Evolutionary conservation across 1,140 invertebrate species (phyloP).

Genomic region (Helicoverpa armigera): DNA sequence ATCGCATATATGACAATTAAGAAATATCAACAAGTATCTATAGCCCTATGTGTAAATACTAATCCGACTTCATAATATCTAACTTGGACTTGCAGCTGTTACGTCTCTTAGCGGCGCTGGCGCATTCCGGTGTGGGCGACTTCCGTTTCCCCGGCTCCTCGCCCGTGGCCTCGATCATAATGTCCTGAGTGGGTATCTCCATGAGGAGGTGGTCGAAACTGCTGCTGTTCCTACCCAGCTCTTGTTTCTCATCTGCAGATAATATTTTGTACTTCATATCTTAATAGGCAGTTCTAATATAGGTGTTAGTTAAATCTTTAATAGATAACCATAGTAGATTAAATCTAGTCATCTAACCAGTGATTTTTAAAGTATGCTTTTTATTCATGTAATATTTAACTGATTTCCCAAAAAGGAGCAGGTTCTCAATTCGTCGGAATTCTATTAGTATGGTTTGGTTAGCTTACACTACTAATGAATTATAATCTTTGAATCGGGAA

Average conservation of each 20-base stretch:
- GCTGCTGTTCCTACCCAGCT: slow-evolving; percentile 59
- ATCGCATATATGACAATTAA: too few species aligned
- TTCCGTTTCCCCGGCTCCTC: slow-evolving; percentile 63
- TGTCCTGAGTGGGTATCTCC: slow-evolving; percentile 72
- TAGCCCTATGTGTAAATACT: not conserved
- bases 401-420: too few species aligned
- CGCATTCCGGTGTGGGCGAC: slow-evolving; percentile 59
- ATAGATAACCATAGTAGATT: too few species aligned
- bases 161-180: slow-evolving; percentile 60
- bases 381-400: too few species aligned
- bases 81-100: slow-evolving; percentile 17
- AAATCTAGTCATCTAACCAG: too few species aligned
- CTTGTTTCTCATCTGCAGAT: slow-evolving; percentile 67
- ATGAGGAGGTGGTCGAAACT: slow-evolving; percentile 72
- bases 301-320: not conserved
- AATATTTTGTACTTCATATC: slow-evolving; percentile 20
- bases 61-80: slow-evolving; percentile 22
- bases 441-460: too few species aligned
- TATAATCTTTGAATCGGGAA: too few species aligned
- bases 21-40: not conserved
- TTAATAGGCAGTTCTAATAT: not conserved
- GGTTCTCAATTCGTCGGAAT: too few species aligned
- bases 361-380: too few species aligned
- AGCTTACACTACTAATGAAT: too few species aligned
- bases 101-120: slow-evolving; percentile 58